Base-by-base conservation (phyloP, 2,888 invertebrate species). In the Rotaria magnacalcarata region DNA sequence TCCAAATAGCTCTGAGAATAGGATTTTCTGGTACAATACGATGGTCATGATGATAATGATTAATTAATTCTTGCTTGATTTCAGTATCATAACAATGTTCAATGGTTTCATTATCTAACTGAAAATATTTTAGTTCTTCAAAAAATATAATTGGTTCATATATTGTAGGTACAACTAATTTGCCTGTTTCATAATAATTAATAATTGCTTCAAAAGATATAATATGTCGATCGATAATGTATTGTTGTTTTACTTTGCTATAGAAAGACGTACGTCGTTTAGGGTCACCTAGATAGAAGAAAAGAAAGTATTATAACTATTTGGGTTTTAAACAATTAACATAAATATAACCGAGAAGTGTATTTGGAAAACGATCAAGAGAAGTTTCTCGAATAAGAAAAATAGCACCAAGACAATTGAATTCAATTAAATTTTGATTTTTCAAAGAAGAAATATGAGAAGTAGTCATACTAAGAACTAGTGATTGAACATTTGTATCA, bases 141-240 rank as follows among this genome's bases (percentile, higher is more conserved):
- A 80, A n/a, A 47, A 80, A 47, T 24, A 80, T 80, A 5, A 24
- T 47, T n/a, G 80, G 47, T 47, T 80, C 80, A 47, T 80, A 80
- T 7, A 80, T 47, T 14, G 80, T n/a, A 4, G 80, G 80, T 47
- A n/a, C 14, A n/a, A n/a, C 24, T 47, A 80, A 47, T 80, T 80
- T 80, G 14, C 80, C 80, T 80, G 80, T 80, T 47, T 80, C 80
- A 47, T 80, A 80, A 80, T 80, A 80, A n/a, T 80, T 80, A 5
- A 80, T 24, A n/a, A 80, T 80, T 47, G 80, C 80, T 80, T 80
- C 80, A 47, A 80, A 80, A 16, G 80, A 80, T 47, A n/a, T 6
- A 47, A 80, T 80, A n/a, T 80, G 80, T 47, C 80, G 80, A 80
- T 80, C 80, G 21, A 80, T n/a, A 10, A 80, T 47, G 47, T 47